Evolutionary conservation across 2,113 vertebrate genomes (phyloP).

Genomic region (Choloepus hoffmanni): DNA sequence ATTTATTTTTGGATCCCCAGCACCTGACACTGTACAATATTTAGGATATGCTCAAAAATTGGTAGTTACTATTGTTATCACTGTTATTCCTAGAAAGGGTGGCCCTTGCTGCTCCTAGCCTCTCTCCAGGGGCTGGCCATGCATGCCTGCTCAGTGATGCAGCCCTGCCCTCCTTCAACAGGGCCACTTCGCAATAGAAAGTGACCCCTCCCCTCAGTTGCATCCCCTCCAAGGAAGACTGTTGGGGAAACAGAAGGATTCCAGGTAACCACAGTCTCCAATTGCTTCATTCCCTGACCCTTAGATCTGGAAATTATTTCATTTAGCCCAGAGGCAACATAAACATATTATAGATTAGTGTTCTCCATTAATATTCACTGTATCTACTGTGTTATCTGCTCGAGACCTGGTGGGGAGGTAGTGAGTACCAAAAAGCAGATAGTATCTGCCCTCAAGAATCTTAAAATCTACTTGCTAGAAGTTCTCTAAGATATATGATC

Average conservation of each 20-base stretch:
- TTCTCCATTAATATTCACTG: not conserved
- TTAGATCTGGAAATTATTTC: not conserved
- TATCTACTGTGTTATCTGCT: not conserved
- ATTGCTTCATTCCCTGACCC: not conserved
- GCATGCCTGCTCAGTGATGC: not conserved
- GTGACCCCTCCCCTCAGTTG: not conserved
- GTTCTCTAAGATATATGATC: conserved; percentile 26
- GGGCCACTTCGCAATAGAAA: not conserved
- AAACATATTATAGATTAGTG: not conserved
- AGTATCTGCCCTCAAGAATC: not conserved
- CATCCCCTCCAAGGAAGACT: not conserved
- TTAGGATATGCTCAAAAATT: conserved; percentile 6
- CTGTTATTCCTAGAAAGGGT: not conserved
- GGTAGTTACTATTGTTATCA: not conserved
- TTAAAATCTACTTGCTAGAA: conserved; percentile 32
- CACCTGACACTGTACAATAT: not conserved
- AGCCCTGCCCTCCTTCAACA: not conserved
- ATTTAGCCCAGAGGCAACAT: not conserved
- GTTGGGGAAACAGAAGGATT: not conserved
- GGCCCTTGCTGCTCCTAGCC: not conserved
- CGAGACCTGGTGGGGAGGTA: not conserved
- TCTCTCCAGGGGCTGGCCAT: not conserved
- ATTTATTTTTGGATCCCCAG: not conserved
- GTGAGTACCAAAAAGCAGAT: not conserved
- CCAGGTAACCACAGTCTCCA: not conserved